phyloP scores from a whole-genome alignment of 1,140 invertebrate genomes.

The Coenobita brevimanus region DNA sequence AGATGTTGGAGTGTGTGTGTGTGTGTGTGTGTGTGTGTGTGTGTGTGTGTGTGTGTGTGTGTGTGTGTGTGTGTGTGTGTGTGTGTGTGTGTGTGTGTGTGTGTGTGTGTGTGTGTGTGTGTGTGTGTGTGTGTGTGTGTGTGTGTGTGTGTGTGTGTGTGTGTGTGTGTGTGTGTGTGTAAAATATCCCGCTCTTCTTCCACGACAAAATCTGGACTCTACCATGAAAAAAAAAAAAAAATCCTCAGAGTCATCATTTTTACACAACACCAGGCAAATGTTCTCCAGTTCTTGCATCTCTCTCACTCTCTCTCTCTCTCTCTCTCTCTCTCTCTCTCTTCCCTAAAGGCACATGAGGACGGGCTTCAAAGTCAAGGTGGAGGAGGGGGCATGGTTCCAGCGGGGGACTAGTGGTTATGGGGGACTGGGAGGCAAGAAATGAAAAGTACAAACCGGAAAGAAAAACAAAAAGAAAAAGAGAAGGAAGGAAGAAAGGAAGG shows the following conservation, averaged over 20 bases:
- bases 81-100: slow-evolving; percentile 32
- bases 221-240: neutral
- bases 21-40: slow-evolving; percentile 15
- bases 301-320: neutral
- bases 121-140: slow-evolving; percentile 14
- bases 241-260: neutral
- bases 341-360: neutral
- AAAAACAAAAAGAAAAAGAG: slow-evolving; percentile 1
- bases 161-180: slow-evolving; percentile 25
- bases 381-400: too few species aligned
- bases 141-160: slow-evolving; percentile 14
- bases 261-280: neutral
- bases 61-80: slow-evolving; percentile 32
- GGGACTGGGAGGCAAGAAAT: too few species aligned
- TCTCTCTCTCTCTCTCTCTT: slow-evolving; percentile 6
- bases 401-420: too few species aligned
- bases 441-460: neutral
- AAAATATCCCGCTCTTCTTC: neutral
- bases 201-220: too few species aligned
- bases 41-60: slow-evolving; percentile 28
- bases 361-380: too few species aligned
- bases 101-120: slow-evolving; percentile 25
- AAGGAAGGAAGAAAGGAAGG: neutral
- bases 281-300: neutral
- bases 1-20: neutral